Evolutionary conservation across 64 coral and sea anemone genomes (phyloP), one percentile per base, ranked within the genome.

Genomic region (Cladopsammia gracilis): DNA sequence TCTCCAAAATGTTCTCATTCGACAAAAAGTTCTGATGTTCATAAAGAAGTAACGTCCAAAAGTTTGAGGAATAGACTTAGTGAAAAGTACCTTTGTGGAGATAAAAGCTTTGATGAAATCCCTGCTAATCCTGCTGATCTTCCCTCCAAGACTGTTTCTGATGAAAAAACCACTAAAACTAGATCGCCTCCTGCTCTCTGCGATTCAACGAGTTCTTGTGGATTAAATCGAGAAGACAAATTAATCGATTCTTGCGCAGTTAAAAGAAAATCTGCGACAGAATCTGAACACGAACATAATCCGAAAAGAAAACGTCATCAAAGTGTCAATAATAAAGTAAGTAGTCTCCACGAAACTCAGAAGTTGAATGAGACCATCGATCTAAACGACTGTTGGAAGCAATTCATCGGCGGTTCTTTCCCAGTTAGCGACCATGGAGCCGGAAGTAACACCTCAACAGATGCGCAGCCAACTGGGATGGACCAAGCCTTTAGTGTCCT

Each of bases 61-160:
- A 83, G 10, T 65, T 18, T 67, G 46, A n/a, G 80, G 19, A 75
- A 18, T 44, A 62, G 16, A 67, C 46, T 48, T 3, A 49, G 45
- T 13, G 80, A 84, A 44, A 14, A 46, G 19, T 84, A 49, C 47
- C 61, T 66, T 13, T 84, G 43, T 68, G 80, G 80, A 68, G 80
- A 84, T 84, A 47, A 24, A 15, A 67, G 45, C 18, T 66, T 84
- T 67, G 60, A 15, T n/a, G 47, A 68, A 84, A 68, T 13, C 5
- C 62, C 18, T 11, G 7, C 45, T 50, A 19, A 22, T 65, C 62
- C 18, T 11, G 7, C 45, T 50, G 10, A 22, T 65, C 1, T 3
- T 9, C 9, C 43, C 60, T 65, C 44, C 3, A 49, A 43, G 10
- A 10, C 18, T 23, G n/a, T 4, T 49, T 0, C 10, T 24, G 45